A percentile compares a stretch with the other conserved stretches of the same genome.
Evolutionary conservation across 2,113 vertebrate genomes (phyloP).

Genomic region (Otis tarda): DNA sequence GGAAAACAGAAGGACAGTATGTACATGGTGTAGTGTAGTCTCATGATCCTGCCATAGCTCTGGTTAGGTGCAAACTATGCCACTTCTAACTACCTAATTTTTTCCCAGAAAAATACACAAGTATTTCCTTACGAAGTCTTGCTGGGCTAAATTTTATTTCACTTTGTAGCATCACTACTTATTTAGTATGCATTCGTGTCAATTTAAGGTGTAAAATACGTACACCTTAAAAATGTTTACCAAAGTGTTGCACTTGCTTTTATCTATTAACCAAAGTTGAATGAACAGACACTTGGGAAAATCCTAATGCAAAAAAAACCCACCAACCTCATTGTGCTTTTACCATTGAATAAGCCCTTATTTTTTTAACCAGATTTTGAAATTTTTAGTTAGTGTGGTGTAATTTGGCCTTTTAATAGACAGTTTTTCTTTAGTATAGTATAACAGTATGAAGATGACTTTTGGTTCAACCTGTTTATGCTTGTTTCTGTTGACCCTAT

Average conservation of each 20-base stretch:
- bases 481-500: background rate
- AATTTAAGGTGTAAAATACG: background rate
- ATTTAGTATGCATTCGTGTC: background rate
- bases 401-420: background rate
- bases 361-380: background rate
- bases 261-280: background rate
- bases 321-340: background rate
- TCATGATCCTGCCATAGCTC: background rate
- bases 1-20: background rate
- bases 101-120: background rate
- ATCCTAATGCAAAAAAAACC: background rate
- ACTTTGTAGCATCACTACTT: background rate
- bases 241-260: background rate
- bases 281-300: background rate
- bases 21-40: too few species aligned
- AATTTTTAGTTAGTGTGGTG: background rate
- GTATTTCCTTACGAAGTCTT: background rate
- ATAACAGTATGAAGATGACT: background rate
- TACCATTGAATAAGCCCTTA: background rate
- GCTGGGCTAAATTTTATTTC: background rate
- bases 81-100: background rate
- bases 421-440: background rate
- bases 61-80: background rate
- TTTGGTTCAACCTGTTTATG: background rate
- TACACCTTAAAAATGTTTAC: background rate